A percentile compares a stretch with the other conserved stretches of the same genome.
phyloP scores from a whole-genome alignment of 2,113 vertebrate species.

The Phainopepla nitens region DNA sequence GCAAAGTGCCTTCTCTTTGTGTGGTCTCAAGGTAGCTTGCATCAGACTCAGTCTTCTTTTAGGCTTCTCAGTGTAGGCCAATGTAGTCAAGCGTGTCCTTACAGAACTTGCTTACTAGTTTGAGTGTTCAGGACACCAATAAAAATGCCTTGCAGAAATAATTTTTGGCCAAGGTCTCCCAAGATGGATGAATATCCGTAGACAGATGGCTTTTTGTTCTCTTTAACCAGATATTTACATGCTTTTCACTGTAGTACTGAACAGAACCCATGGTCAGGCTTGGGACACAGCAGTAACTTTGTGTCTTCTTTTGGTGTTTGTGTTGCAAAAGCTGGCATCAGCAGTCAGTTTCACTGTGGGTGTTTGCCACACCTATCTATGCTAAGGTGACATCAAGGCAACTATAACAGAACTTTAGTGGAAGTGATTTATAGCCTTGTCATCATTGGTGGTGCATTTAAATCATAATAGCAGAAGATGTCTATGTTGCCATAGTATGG shows the following conservation, averaged over 20 bases:
- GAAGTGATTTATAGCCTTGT: neutral
- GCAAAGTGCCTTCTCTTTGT: neutral
- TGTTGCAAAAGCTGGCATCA: neutral
- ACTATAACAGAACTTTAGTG: neutral
- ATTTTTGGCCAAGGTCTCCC: neutral
- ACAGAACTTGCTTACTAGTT: neutral
- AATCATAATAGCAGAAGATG: neutral
- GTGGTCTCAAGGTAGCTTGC: neutral
- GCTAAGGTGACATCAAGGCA: neutral
- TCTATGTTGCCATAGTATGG: neutral
- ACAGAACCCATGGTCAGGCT: neutral
- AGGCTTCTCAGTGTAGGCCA: neutral
- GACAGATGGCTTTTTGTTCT: neutral
- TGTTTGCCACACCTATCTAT: neutral
- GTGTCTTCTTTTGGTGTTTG: neutral
- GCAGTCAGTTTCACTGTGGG: neutral
- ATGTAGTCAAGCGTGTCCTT: neutral
- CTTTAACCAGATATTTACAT: neutral
- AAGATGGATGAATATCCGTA: neutral
- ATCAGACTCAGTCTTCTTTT: neutral
- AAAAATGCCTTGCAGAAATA: neutral
- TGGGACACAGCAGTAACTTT: neutral
- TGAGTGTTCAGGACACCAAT: neutral
- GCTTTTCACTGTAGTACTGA: neutral
- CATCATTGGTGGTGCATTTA: neutral